Evolutionary conservation across 2,888 invertebrate species (phyloP).

Genomic region (Platynereis dumerilii): DNA sequence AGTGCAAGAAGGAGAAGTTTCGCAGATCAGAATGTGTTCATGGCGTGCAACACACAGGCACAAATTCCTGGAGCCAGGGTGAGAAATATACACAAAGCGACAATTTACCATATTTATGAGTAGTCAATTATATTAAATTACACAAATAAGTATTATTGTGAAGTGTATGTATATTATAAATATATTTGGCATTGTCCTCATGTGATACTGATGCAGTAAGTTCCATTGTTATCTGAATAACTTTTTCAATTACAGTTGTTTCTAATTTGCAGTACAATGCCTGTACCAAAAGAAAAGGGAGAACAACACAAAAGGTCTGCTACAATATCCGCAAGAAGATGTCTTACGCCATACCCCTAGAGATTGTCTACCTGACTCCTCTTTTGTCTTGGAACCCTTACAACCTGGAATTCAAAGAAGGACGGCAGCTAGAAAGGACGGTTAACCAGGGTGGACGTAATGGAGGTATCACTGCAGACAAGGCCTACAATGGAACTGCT

Average conservation of each 20-base stretch:
- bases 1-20: constrained; percentile 1
- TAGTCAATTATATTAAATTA: too few species aligned
- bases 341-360: constrained; percentile 18
- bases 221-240: too few species aligned
- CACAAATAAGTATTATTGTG: too few species aligned
- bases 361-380: constrained; percentile 20
- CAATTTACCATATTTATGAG: too few species aligned
- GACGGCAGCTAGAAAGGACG: too few species aligned
- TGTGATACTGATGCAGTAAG: too few species aligned
- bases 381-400: constrained; percentile 17
- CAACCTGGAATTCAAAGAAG: constrained; percentile 3
- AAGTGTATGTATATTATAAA: too few species aligned
- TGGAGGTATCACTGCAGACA: neutral
- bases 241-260: too few species aligned
- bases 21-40: constrained; percentile 14
- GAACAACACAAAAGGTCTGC: neutral
- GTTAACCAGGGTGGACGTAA: neutral
- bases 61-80: neutral
- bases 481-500: constrained; percentile 6
- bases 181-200: too few species aligned
- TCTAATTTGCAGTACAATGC: too few species aligned
- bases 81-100: too few species aligned
- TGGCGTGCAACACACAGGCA: constrained; percentile 14
- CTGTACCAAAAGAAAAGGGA: too few species aligned
- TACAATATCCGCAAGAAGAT: neutral